phyloP scores from a whole-genome alignment of 2,113 vertebrate genomes.

The Bostrychus sinensis region DNA sequence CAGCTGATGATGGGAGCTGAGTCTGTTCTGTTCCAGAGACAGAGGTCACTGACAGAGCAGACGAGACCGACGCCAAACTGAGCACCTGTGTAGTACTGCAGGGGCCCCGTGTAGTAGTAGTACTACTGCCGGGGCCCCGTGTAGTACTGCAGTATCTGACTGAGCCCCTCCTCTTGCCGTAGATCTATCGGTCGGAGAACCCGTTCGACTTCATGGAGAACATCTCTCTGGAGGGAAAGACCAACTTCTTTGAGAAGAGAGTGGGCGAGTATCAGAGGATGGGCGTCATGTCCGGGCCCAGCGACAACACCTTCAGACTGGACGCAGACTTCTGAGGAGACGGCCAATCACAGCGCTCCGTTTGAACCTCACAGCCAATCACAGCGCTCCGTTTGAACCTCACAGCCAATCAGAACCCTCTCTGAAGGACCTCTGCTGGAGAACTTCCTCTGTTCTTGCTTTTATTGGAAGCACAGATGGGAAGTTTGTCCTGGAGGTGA shows the following conservation, averaged over 20 bases:
- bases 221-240: constrained; percentile 97
- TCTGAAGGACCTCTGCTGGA: no score
- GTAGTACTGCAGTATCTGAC: background rate
- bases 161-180: background rate
- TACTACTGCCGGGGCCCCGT: no score
- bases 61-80: constrained; percentile 61
- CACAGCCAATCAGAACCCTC: no score
- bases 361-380: no score
- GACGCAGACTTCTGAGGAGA: constrained; percentile 90
- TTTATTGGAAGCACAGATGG: no score
- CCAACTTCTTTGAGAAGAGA: constrained; percentile 99
- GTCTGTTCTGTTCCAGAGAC: constrained; percentile 57
- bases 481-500: no score
- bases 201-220: constrained; percentile 99
- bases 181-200: constrained; percentile 91
- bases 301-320: constrained; percentile 91
- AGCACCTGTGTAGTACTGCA: no score
- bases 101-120: no score
- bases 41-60: constrained; percentile 51
- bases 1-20: constrained; percentile 82
- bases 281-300: constrained; percentile 91
- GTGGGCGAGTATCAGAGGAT: constrained; percentile 98
- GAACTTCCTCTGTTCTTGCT: no score
- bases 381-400: no score
- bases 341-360: background rate